A percentile compares a stretch with the other conserved stretches of the same genome.
phyloP scores from a whole-genome alignment of 2,113 vertebrate species.

The Grammomys dolichurus region DNA sequence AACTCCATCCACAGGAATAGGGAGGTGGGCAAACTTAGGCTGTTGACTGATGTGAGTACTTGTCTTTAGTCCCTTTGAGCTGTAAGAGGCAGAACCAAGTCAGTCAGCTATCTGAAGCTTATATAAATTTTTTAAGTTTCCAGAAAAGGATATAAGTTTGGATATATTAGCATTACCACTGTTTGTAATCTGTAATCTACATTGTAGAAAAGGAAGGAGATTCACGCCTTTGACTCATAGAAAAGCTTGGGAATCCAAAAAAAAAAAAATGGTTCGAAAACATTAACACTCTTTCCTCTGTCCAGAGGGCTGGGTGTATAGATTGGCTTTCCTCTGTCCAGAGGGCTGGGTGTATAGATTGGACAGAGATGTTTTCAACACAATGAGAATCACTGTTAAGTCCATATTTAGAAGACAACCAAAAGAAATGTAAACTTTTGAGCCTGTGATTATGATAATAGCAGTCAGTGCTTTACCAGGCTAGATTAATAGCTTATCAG shows the following conservation, averaged over 20 bases:
- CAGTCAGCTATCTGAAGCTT: not conserved
- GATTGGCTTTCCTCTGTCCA: not conserved
- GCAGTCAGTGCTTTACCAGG: not conserved
- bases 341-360: not conserved
- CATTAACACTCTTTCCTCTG: not conserved
- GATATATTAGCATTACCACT: not conserved
- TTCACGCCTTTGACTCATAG: not conserved
- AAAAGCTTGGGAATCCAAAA: not conserved
- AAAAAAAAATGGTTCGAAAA: not conserved
- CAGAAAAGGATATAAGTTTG: not conserved
- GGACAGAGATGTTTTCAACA: not conserved
- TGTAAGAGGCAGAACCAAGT: not conserved
- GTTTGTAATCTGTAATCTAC: not conserved
- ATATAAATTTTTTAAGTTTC: not conserved
- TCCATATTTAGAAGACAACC: not conserved
- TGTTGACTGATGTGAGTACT: not conserved
- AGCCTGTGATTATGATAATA: not conserved
- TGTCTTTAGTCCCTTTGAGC: not conserved
- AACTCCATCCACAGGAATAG: not conserved
- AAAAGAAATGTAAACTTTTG: not conserved
- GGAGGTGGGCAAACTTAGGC: not conserved
- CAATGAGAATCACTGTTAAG: not conserved
- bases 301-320: not conserved
- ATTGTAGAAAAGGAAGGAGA: not conserved
- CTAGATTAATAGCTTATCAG: not conserved